These are phyloP conservation scores for Heliconius eleuchia DNA, from an alignment of 1,140 invertebrate genomes.

Conservation along the genomic window DNA sequence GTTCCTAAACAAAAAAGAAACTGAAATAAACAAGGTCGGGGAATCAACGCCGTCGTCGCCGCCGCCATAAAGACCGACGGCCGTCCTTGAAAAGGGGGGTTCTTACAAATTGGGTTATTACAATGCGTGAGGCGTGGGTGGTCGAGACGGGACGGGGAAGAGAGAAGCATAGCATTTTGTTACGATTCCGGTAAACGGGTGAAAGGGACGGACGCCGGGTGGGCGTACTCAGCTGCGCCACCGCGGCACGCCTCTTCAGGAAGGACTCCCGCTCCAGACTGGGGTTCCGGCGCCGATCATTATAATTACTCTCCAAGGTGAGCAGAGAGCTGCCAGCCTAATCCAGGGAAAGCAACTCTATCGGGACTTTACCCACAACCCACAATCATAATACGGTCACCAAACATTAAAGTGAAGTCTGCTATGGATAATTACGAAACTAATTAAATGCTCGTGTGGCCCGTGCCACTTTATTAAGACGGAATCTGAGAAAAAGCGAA, in stretches of 20 bases:
- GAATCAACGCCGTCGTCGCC: constrained; percentile 77
- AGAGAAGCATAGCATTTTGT: constrained; percentile 32
- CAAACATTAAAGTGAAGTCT: constrained; percentile 45
- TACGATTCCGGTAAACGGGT: constrained; percentile 24
- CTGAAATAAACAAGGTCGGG: constrained; percentile 80
- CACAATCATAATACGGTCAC: constrained; percentile 59
- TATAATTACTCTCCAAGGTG: constrained; percentile 81
- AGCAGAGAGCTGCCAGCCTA: constrained; percentile 72
- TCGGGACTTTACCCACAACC: constrained; percentile 57
- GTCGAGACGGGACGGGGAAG: constrained; percentile 61
- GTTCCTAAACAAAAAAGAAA: constrained; percentile 81
- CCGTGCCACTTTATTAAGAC: background rate
- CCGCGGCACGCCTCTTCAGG: constrained; percentile 77
- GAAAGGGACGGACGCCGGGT: constrained; percentile 57
- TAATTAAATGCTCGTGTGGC: constrained; percentile 51
- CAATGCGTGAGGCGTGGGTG: constrained; percentile 72
- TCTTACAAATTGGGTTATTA: constrained; percentile 81
- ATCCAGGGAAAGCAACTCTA: constrained; percentile 65
- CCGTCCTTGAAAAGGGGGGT: constrained; percentile 80
- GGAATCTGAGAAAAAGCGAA: background rate
- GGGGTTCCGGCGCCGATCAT: constrained; percentile 80
- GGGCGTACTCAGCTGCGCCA: constrained; percentile 74
- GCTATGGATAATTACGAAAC: constrained; percentile 59
- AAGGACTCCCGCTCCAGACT: constrained; percentile 75
- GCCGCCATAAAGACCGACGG: constrained; percentile 79